These are phyloP conservation scores for Odontamblyopus rebecca DNA, from an alignment of 2,797 vertebrate species.

Conservation along the genomic window DNA sequence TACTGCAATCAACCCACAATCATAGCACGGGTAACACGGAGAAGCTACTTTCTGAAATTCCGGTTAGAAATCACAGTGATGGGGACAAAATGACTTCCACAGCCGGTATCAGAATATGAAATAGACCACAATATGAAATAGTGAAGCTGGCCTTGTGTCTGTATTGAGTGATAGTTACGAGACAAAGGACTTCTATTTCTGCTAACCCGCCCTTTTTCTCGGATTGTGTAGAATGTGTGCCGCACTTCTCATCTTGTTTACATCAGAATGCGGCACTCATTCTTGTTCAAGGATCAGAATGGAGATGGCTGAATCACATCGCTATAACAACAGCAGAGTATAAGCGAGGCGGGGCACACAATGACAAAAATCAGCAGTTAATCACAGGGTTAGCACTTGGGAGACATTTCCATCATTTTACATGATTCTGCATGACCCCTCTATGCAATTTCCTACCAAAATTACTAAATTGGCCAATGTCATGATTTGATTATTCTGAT, in stretches of 20 bases:
- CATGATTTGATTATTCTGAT: not conserved
- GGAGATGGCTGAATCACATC: not conserved
- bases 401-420: not conserved
- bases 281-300: not conserved
- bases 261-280: constrained; percentile 4
- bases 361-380: not conserved
- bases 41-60: constrained; percentile 9
- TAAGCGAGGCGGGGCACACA: not conserved
- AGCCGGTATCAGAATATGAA: not conserved
- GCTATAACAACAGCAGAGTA: not conserved
- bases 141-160: not conserved
- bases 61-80: constrained; percentile 17
- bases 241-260: constrained; percentile 24
- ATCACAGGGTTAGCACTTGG: not conserved
- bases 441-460: not conserved
- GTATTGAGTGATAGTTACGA: constrained; percentile 10
- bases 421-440: not conserved
- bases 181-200: not conserved
- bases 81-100: constrained; percentile 8
- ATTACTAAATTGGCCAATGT: not conserved
- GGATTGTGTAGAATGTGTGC: constrained; percentile 3
- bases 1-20: constrained; percentile 21
- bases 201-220: not conserved
- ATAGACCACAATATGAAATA: not conserved
- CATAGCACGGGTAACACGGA: not conserved